Conservation (phyloP, 2,797 vertebrate genomes). For the Melanogrammus aeglefinus region DNA sequence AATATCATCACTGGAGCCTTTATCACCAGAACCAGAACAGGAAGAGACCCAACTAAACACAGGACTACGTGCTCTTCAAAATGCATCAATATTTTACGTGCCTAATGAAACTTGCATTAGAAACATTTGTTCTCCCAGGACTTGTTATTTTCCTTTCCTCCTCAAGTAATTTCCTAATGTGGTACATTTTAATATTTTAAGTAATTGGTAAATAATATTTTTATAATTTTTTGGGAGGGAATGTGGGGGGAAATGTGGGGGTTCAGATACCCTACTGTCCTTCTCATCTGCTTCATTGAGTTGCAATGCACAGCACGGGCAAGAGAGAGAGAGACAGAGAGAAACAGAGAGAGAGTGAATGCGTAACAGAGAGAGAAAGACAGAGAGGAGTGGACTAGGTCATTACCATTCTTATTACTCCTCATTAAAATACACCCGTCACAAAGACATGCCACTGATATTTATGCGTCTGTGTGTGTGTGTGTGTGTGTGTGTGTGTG, state of each 20-base stretch:
- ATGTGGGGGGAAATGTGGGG: no score
- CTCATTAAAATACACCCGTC: constrained; percentile 78
- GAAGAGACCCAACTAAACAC: constrained; percentile 62
- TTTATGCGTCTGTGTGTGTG: constrained; percentile 20
- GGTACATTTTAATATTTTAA: constrained; percentile 39
- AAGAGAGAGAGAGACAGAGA: constrained; percentile 34
- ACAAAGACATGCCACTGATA: constrained; percentile 60
- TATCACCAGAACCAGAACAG: constrained; percentile 51
- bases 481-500: constrained; percentile 26
- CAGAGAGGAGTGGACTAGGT: constrained; percentile 66
- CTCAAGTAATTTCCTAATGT: constrained; percentile 13
- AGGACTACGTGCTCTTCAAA: constrained; percentile 66
- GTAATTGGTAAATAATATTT: no score
- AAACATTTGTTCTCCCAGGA: constrained; percentile 59
- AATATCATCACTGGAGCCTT: constrained; percentile 62
- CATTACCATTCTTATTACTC: constrained; percentile 80
- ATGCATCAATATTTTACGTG: constrained; percentile 69
- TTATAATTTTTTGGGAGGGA: no score
- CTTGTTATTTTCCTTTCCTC: constrained; percentile 38
- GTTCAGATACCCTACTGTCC: constrained; percentile 31
- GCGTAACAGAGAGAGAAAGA: constrained; percentile 37
- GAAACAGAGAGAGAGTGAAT: constrained; percentile 11
- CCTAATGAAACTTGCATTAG: constrained; percentile 69
- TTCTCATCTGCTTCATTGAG: constrained; percentile 43
- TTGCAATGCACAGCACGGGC: constrained; percentile 44